Evolutionary conservation across 2,797 vertebrate species (phyloP).

Genomic region (Sebastes itinus): DNA sequence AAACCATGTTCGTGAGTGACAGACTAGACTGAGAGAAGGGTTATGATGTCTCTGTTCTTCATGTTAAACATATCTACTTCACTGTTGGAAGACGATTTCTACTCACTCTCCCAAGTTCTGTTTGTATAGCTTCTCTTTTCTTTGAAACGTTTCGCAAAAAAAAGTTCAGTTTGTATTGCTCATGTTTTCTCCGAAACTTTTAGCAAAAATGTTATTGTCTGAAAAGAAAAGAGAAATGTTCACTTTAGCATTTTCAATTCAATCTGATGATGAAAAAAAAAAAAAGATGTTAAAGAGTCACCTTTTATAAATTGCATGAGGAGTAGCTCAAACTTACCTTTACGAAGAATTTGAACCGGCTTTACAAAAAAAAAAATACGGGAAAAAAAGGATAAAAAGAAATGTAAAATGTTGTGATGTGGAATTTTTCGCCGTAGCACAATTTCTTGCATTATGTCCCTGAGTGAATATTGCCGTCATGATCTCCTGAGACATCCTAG

Average conservation of each 20-base stretch:
- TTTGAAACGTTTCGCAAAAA: background rate
- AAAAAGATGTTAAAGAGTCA: constrained; percentile 22
- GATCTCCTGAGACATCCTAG: constrained; percentile 70
- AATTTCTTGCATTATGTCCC: constrained; percentile 77
- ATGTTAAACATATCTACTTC: constrained; percentile 59
- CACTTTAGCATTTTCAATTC: constrained; percentile 54
- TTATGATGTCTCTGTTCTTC: constrained; percentile 34
- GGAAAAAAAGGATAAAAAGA: constrained; percentile 36
- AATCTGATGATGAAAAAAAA: constrained; percentile 22
- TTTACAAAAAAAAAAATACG: constrained; percentile 31
- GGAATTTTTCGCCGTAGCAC: constrained; percentile 78
- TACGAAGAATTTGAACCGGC: constrained; percentile 40
- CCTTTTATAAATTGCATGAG: constrained; percentile 80
- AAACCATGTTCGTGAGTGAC: constrained; percentile 3
- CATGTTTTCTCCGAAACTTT: background rate
- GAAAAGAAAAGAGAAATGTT: constrained; percentile 29
- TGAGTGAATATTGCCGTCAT: constrained; percentile 61
- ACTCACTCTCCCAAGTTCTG: constrained; percentile 42
- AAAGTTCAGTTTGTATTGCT: background rate
- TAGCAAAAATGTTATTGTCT: constrained; percentile 28
- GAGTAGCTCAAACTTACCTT: constrained; percentile 66
- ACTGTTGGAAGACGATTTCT: constrained; percentile 59
- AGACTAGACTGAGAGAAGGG: constrained; percentile 13
- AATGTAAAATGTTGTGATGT: constrained; percentile 72
- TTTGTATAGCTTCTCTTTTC: constrained; percentile 37